phyloP scores from a whole-genome alignment of 2,797 vertebrate genomes.

The Sebastes steindachneri region DNA sequence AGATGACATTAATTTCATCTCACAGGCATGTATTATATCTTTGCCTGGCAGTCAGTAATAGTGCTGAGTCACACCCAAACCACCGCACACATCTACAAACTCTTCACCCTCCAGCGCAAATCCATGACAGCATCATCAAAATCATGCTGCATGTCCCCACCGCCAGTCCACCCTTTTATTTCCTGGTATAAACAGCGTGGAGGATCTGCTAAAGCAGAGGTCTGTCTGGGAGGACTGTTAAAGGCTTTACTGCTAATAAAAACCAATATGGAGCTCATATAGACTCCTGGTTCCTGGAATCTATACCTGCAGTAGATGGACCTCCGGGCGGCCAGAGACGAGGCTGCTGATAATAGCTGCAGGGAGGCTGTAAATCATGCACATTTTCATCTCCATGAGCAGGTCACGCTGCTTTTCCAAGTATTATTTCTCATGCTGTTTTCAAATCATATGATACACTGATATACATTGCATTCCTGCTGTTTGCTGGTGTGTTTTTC shows the following conservation, averaged over 20 bases:
- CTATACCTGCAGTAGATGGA: conserved; percentile 23
- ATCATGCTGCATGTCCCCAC: background rate
- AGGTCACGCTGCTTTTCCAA: too few relatives aligned
- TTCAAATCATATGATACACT: background rate
- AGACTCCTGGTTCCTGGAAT: conserved; percentile 42
- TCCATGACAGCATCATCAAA: background rate
- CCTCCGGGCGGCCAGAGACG: conserved; percentile 17
- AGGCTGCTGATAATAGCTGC: conserved; percentile 9
- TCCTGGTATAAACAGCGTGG: background rate
- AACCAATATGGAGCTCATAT: conserved; percentile 43
- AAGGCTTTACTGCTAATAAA: conserved; percentile 62
- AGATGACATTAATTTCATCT: conserved; percentile 3
- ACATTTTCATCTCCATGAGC: background rate
- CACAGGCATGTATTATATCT: background rate
- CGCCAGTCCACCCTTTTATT: conserved; percentile 19
- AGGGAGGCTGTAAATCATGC: conserved; percentile 27
- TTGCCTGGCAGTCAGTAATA: background rate
- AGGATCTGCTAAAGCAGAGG: conserved; percentile 22
- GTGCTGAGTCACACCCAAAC: background rate
- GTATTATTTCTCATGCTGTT: background rate
- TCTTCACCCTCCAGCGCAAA: background rate
- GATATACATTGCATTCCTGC: rapidly evolving
- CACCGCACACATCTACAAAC: background rate
- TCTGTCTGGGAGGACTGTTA: conserved; percentile 29
- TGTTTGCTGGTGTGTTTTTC: background rate